Conservation (phyloP, 1,140 invertebrate species). For the Leptopilina boulardi region DNA sequence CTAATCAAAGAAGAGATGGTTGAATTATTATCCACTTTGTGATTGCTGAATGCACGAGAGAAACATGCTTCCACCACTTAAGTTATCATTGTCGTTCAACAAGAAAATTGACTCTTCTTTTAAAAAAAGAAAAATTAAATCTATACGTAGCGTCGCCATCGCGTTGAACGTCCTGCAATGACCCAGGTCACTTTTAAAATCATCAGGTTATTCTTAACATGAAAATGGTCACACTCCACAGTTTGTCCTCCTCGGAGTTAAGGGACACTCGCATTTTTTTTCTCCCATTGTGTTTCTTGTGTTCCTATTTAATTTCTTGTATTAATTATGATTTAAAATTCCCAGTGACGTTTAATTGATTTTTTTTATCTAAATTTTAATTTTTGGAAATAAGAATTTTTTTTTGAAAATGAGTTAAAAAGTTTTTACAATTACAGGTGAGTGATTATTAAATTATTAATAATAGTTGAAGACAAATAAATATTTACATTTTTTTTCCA, state of each 20-base stretch:
- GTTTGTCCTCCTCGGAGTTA: conserved; percentile 35
- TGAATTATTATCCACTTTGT: conserved; percentile 70
- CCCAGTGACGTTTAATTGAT: too few relatives aligned
- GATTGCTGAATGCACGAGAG: conserved; percentile 46
- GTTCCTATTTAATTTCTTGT: too few relatives aligned
- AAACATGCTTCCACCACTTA: conserved; percentile 59
- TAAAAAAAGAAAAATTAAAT: conserved; percentile 17
- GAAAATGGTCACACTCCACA: conserved; percentile 39
- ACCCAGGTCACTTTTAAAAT: conserved; percentile 20
- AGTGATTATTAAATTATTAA: too few relatives aligned
- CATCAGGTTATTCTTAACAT: conserved; percentile 37
- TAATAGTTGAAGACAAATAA: too few relatives aligned
- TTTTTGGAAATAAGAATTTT: neutral
- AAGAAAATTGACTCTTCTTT: conserved; percentile 63
- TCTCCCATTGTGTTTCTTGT: too few relatives aligned
- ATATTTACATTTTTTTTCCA: too few relatives aligned
- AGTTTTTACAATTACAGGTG: too few relatives aligned
- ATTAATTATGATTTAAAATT: too few relatives aligned
- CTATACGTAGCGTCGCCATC: conserved; percentile 27
- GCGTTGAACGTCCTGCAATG: conserved; percentile 25
- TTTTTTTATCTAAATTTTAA: neutral
- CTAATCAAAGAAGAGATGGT: neutral
- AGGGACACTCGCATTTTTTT: conserved; percentile 17
- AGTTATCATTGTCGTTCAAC: conserved; percentile 63
- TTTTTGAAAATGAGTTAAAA: neutral